Evolutionary conservation across 2,888 invertebrate species (phyloP).

Genomic region (Mythimna lalbum): DNA sequence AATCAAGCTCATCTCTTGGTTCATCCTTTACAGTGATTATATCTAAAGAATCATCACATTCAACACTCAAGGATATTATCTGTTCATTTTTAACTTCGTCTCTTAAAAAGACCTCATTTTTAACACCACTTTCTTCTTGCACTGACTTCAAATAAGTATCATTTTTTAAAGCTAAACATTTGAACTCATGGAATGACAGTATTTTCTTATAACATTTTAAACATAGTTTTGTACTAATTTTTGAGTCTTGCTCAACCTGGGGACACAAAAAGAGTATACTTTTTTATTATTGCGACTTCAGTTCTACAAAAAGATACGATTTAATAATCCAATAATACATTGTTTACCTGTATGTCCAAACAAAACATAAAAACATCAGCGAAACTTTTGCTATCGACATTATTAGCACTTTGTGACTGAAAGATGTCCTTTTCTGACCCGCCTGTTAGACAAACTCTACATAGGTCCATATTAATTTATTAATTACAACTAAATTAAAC

Average conservation of each 20-base stretch:
- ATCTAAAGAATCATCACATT: conserved; percentile 54
- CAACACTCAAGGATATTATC: conserved; percentile 37
- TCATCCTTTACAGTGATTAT: conserved; percentile 64
- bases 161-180: conserved; percentile 77
- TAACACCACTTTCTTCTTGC: conserved; percentile 48
- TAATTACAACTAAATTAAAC: conserved; percentile 13
- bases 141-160: conserved; percentile 73
- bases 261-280: conserved; percentile 45
- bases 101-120: conserved; percentile 63
- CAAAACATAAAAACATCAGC: conserved; percentile 78
- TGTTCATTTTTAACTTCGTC: conserved; percentile 57
- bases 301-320: background rate
- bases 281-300: background rate
- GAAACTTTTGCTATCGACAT: conserved; percentile 63
- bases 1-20: conserved; percentile 30
- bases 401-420: conserved; percentile 64
- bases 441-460: conserved; percentile 77
- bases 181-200: conserved; percentile 78
- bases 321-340: background rate
- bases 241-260: conserved; percentile 73
- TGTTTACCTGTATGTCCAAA: conserved; percentile 79
- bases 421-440: conserved; percentile 72
- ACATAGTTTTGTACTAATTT: conserved; percentile 78
- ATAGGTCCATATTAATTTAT: conserved; percentile 68
- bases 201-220: conserved; percentile 79